Evolutionary conservation across 2,888 invertebrate species (phyloP), one percentile per base, ranked within the genome.

Genomic region (Netelia inedita): DNA sequence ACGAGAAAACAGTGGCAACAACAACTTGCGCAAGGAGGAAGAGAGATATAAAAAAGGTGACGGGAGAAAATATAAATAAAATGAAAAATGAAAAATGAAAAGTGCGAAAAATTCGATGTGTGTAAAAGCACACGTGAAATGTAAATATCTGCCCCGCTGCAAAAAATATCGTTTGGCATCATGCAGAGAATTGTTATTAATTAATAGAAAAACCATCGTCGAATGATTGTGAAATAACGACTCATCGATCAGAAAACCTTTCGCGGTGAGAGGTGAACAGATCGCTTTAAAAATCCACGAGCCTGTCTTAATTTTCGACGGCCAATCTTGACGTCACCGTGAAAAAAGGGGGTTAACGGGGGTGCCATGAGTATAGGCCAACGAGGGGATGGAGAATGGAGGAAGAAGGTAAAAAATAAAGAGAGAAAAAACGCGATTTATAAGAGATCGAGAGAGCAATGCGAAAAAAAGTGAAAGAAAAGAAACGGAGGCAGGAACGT

Each of bases 401-500:
- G 85, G 35, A 85, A 69, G 79, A 61, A 68, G 84, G 59, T 63
- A 68, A 43, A 59, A 71, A 55, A 23, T 57, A 85, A 71, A 79
- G 73, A 73, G 66, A 71, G 71, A 85, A 82, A 82, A 78, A 71
- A 63, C 82, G 46, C 59, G 59, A 3, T 5, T 16, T 46, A 43
- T 10, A 85, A 87, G 87, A 88, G 88, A 86, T 81, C 84, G 88
- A 83, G 86, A 79, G 86, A 86, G 79, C 72, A 84, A 83, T n/a
- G 50, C 87, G 85, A 86, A 88, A 87, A 88, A 89, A 85, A 85
- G 83, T 87, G 82, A 84, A 86, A 87, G 83, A 74, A 83, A 82
- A 81, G 21, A 69, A 63, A 61, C 19, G 28, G 53, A 23, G 50
- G 63, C 23, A 74, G 41, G 76, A 83, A 43, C 8, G 57, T 61